phyloP scores from a whole-genome alignment of 92 coral and sea anemone genomes.

The Diadumene lineata region DNA sequence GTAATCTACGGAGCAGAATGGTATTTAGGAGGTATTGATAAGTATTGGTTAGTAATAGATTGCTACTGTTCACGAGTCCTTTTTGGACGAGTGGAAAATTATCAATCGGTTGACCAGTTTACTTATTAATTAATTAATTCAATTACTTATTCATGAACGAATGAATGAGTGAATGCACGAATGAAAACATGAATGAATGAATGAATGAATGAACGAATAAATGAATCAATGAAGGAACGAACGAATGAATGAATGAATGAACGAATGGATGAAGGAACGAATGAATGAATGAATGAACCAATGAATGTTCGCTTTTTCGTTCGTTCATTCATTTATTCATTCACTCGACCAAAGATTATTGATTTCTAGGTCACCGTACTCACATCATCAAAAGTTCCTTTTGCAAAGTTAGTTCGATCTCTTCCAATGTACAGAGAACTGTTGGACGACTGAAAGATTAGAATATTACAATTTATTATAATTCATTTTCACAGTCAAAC shows the following conservation, averaged over 20 bases:
- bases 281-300: background rate
- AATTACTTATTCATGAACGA: too few relatives aligned
- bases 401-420: slow-evolving; percentile 60
- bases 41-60: background rate
- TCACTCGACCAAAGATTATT: background rate
- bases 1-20: slow-evolving; percentile 51
- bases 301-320: background rate
- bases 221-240: too few relatives aligned
- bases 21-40: background rate
- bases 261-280: background rate
- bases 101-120: too few relatives aligned
- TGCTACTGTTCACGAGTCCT: background rate
- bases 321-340: background rate
- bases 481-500: background rate
- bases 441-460: slow-evolving; percentile 49
- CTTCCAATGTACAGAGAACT: slow-evolving; percentile 74
- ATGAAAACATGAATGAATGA: too few relatives aligned
- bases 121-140: too few relatives aligned
- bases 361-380: slow-evolving; percentile 19
- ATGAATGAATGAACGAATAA: too few relatives aligned
- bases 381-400: slow-evolving; percentile 90
- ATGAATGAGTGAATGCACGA: too few relatives aligned
- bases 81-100: too few relatives aligned
- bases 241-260: background rate
- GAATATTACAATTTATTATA: background rate